Conservation (phyloP, 1,140 invertebrate species). For the Alviniconcha marisindica region DNA sequence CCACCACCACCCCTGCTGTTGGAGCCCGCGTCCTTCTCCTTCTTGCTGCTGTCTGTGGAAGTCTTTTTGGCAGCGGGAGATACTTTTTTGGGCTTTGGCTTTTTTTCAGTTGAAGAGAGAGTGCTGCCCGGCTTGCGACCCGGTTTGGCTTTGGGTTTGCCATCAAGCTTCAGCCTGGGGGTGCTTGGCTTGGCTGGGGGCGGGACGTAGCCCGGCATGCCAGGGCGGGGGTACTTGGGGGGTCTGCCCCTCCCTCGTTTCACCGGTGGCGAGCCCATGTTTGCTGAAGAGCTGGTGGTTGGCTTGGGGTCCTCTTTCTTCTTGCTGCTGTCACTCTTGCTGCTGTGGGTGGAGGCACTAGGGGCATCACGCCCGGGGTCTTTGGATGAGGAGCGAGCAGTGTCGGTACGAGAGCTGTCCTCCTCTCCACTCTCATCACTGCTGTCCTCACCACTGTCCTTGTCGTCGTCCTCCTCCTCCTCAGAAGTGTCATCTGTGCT, state of each 20-base stretch:
- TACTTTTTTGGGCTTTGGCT: constrained; percentile 5
- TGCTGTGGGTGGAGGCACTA: no score
- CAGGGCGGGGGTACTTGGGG: constrained; percentile 45
- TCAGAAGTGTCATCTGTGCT: constrained; percentile 32
- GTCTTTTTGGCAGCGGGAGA: background rate
- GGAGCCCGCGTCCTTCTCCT: constrained; percentile 9
- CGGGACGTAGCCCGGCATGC: constrained; percentile 41
- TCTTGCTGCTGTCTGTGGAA: constrained; percentile 12
- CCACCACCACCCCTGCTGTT: background rate
- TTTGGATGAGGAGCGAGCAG: background rate
- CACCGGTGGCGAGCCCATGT: constrained; percentile 75
- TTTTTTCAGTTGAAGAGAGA: constrained; percentile 8
- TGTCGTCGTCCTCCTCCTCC: constrained; percentile 7
- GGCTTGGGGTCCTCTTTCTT: constrained; percentile 30
- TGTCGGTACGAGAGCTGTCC: background rate
- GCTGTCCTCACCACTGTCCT: constrained; percentile 28
- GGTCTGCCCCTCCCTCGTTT: constrained; percentile 49
- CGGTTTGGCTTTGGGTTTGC: constrained; percentile 17
- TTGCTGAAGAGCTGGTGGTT: background rate
- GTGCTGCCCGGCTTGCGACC: constrained; percentile 32
- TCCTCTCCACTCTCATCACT: background rate
- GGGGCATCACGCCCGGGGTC: background rate
- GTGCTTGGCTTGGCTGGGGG: constrained; percentile 12
- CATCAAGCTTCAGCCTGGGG: constrained; percentile 31
- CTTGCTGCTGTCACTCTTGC: background rate